Evolutionary conservation across 1,140 invertebrate genomes (phyloP).

Genomic region (Zaprionus lachaisei): DNA sequence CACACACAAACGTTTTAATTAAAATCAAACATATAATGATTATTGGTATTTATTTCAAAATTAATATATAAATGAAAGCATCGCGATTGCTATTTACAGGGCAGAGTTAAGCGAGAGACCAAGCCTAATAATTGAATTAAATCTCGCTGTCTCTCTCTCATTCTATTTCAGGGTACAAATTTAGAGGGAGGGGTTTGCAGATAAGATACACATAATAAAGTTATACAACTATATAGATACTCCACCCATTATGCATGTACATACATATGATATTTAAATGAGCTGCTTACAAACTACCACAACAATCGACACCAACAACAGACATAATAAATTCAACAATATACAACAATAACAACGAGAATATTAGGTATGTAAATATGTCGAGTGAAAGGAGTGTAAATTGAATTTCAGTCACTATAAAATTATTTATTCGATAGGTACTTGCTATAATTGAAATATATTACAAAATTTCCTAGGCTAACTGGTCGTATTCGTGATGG

Average conservation of each 20-base stretch:
- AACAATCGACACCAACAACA: slow-evolving; percentile 25
- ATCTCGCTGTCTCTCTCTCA: background rate
- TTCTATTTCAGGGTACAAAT: slow-evolving; percentile 20
- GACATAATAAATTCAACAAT: slow-evolving; percentile 6
- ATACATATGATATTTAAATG: slow-evolving; percentile 9
- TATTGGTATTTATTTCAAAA: slow-evolving; percentile 41
- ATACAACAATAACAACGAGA: slow-evolving; percentile 11
- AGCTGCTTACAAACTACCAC: slow-evolving; percentile 8
- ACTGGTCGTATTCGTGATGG: slow-evolving; percentile 14
- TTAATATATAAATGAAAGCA: slow-evolving; percentile 54
- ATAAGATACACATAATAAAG: slow-evolving; percentile 23
- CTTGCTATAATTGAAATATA: background rate
- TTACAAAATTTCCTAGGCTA: background rate
- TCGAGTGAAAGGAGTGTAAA: background rate
- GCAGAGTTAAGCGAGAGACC: background rate
- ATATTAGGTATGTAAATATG: background rate
- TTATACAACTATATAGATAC: slow-evolving; percentile 20
- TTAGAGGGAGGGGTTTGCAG: background rate
- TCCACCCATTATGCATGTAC: slow-evolving; percentile 4
- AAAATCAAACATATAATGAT: slow-evolving; percentile 40
- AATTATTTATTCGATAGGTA: slow-evolving; percentile 1
- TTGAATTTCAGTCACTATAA: background rate
- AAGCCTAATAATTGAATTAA: slow-evolving; percentile 2
- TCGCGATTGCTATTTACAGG: slow-evolving; percentile 1
- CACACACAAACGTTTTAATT: slow-evolving; percentile 38